A percentile compares a stretch with the other conserved stretches of the same genome.
Conservation (phyloP, 2,113 vertebrate species). For the Takifugu bimaculatus region DNA sequence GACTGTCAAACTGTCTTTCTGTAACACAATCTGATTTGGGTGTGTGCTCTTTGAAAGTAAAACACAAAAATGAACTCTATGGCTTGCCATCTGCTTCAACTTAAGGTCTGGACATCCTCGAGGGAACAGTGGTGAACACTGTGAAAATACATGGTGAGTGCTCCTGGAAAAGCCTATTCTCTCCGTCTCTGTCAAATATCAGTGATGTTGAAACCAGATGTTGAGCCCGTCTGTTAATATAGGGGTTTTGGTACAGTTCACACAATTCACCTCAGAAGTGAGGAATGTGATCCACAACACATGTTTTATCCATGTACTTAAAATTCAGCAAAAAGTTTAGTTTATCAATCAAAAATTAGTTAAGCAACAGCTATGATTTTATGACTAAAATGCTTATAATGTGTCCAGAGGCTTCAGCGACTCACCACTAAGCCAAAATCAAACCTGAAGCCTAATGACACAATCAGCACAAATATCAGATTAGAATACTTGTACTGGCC, state of each 20-base stretch:
- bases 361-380: too few species aligned
- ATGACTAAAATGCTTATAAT: too few species aligned
- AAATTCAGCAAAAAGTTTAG: neutral
- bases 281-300: constrained; percentile 10
- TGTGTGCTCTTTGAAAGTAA: constrained; percentile 26
- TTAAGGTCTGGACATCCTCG: constrained; percentile 43
- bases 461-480: too few species aligned
- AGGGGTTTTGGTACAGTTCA: constrained; percentile 8
- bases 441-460: too few species aligned
- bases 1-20: neutral
- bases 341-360: too few species aligned
- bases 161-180: constrained; percentile 31
- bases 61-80: constrained; percentile 23
- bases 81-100: constrained; percentile 54
- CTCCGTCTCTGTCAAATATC: constrained; percentile 30
- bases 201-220: constrained; percentile 64
- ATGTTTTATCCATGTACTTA: neutral
- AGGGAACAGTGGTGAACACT: constrained; percentile 29
- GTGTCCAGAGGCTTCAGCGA: too few species aligned
- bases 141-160: constrained; percentile 35
- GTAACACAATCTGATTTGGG: constrained; percentile 30
- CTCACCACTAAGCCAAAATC: too few species aligned
- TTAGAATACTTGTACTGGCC: too few species aligned
- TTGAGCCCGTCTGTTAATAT: constrained; percentile 18
- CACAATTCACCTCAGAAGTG: constrained; percentile 2